Base-by-base conservation (phyloP, 2,888 invertebrate species). In the Biston stratarius region DNA sequence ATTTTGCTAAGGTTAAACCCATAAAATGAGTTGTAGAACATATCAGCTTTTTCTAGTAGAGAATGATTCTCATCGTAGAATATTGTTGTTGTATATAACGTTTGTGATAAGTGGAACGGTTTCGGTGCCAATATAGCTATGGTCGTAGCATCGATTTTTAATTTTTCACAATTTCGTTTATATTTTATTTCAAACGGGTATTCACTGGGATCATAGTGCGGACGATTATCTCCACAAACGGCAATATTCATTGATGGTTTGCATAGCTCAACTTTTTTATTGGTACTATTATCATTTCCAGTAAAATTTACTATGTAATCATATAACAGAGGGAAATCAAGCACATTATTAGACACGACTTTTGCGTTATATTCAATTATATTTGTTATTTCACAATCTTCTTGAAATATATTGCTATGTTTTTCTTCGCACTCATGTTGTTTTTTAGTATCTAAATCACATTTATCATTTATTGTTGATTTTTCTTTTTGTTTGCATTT, bases 121-220 rank as follows among this genome's bases (percentile, higher is more conserved):
- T 33, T 51, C 5, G 64, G 36, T 8, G 77, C 55, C 12, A 79
- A n/a, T 8, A 79, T 52, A 14, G 75, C 77, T 42, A 77, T 7
- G 0, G 68, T 48, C 3, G 5, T 11, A 6, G 36, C 8, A 15
- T 44, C 38, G 15, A 7, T 38, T 24, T 12, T 33, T 44, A 55
- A 11, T 8, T 44, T 24, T 8, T 55, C 12, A n/a, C 55, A 55
- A 8, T 55, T 55, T n/a, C 0, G 5, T 55, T 42, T 5, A n/a
- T 24, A 9, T 33, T 10, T 33, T 14, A 55, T 36, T 8, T 55
- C 55, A 42, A 42, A 24, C 8, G 6, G 5, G 9, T 33, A 33
- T 42, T 44, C 8, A 24, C 7, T 6, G 7, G 0, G 11, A 40
- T 42, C 7, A 7, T 5, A 40, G 10, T 10, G 1, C 9, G 5